phyloP scores from a whole-genome alignment of 2,113 vertebrate genomes.

The Monarcha castaneiventris region DNA sequence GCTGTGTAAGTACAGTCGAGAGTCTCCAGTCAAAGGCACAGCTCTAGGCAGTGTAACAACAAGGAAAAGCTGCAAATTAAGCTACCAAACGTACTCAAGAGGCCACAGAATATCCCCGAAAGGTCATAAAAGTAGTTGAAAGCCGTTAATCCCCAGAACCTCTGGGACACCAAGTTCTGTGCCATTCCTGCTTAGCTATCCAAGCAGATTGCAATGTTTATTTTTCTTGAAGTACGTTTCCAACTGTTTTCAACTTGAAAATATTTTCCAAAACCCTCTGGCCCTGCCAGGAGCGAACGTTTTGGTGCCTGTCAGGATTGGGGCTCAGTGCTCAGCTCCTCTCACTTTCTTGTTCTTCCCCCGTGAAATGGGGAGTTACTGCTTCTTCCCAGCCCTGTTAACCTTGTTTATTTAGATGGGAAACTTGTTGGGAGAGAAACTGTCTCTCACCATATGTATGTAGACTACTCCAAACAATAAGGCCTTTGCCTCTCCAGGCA shows the following conservation, averaged over 20 bases:
- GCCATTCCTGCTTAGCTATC: not conserved
- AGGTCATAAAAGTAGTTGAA: not conserved
- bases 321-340: constrained; percentile 20
- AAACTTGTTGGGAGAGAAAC: constrained; percentile 56
- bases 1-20: not conserved
- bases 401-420: constrained; percentile 54
- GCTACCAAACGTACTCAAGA: not conserved
- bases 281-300: constrained; percentile 42
- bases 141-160: not conserved
- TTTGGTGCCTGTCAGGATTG: constrained; percentile 25
- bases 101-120: not conserved
- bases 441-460: constrained; percentile 59
- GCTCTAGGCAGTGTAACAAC: not conserved
- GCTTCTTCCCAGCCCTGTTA: constrained; percentile 33
- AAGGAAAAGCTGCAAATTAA: not conserved
- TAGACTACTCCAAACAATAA: constrained; percentile 48
- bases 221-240: constrained; percentile 34
- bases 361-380: constrained; percentile 10
- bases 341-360: constrained; percentile 36
- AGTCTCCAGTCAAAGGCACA: not conserved
- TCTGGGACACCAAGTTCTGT: not conserved
- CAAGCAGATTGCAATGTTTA: constrained; percentile 53
- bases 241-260: constrained; percentile 58
- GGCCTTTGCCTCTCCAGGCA: constrained; percentile 52
- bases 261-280: constrained; percentile 49